Evolutionary conservation across 2,888 invertebrate genomes (phyloP).

Genomic region (Cepaea hortensis): DNA sequence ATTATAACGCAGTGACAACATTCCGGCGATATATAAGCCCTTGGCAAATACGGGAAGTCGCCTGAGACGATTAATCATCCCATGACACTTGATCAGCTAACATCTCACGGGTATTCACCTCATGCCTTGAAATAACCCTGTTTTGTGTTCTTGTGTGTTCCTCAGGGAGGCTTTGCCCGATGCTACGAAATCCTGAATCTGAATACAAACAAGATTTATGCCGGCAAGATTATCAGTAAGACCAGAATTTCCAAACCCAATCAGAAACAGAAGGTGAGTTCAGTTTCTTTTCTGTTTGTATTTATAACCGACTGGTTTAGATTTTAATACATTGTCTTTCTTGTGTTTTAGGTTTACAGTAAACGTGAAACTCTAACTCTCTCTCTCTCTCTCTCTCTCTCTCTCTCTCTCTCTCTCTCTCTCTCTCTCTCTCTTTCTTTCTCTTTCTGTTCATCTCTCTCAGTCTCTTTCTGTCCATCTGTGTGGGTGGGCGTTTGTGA

Average conservation of each 20-base stretch:
- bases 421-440: background rate
- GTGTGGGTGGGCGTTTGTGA: too few species aligned
- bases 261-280: constrained; percentile 80
- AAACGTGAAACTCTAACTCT: background rate
- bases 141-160: constrained; percentile 21
- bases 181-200: constrained; percentile 81
- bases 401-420: constrained; percentile 5
- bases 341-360: background rate
- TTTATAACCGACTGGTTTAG: background rate
- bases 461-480: too few species aligned
- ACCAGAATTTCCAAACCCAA: constrained; percentile 79
- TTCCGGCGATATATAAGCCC: too few species aligned
- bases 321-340: background rate
- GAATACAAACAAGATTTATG: constrained; percentile 79
- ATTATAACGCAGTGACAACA: too few species aligned
- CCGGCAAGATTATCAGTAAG: constrained; percentile 81
- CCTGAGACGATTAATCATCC: too few species aligned
- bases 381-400: background rate
- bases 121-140: constrained; percentile 3
- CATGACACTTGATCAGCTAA: too few species aligned
- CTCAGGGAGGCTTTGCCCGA: constrained; percentile 81
- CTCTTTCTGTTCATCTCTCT: background rate
- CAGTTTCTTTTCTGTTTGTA: background rate
- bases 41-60: too few species aligned
- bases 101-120: too few species aligned